phyloP scores from a whole-genome alignment of 1,140 invertebrate genomes.

The Lepidurus arcticus region DNA sequence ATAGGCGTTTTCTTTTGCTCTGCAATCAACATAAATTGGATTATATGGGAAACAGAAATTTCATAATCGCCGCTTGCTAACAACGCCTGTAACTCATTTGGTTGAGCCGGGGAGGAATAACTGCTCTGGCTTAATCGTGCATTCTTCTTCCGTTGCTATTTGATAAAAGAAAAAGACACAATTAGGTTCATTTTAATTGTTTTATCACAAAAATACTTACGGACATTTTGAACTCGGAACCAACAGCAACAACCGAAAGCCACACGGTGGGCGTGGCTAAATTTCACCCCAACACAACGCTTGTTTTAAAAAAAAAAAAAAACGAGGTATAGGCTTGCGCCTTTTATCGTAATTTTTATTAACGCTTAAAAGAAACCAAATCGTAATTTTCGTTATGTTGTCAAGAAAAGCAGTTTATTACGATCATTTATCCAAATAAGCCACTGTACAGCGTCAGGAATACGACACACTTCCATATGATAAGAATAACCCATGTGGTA shows the following conservation, averaged over 20 bases:
- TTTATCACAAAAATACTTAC: not conserved
- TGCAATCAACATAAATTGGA: slow-evolving; percentile 26
- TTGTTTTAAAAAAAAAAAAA: not conserved
- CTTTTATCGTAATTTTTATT: no score
- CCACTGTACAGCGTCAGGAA: no score
- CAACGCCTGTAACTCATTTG: not conserved
- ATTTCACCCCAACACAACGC: not conserved
- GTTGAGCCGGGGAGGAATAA: not conserved
- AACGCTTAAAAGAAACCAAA: no score
- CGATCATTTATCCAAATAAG: no score
- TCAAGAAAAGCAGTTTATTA: no score
- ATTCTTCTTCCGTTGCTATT: not conserved
- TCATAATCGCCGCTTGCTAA: not conserved
- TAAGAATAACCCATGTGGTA: not conserved
- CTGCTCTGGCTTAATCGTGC: not conserved
- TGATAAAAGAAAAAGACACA: not conserved
- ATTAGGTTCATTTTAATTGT: not conserved
- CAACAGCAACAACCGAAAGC: not conserved
- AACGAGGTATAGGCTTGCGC: not conserved
- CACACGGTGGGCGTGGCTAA: not conserved
- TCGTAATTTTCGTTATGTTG: no score
- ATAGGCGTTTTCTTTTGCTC: slow-evolving; percentile 31
- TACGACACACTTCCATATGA: not conserved
- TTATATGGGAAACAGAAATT: not conserved
- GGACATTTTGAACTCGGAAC: not conserved